Percentiles rank a stretch among this genome's conserved stretches.
phyloP scores from a whole-genome alignment of 1,140 invertebrate genomes.

The Varroa destructor region DNA sequence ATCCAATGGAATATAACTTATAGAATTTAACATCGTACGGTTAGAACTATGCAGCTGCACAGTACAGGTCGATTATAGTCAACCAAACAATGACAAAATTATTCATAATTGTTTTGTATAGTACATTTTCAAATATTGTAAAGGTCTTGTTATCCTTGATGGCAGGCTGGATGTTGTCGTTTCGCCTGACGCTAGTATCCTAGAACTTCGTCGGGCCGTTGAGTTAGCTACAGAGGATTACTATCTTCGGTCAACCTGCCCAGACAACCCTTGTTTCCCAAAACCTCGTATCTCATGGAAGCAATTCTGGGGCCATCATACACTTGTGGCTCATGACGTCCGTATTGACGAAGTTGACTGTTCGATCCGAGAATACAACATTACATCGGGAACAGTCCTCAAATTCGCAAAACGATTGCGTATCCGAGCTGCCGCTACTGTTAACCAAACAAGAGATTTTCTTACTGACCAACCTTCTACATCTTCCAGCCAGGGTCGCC shows the following conservation, averaged over 20 bases:
- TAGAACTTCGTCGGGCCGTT: neutral
- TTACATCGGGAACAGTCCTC: slow-evolving; percentile 2
- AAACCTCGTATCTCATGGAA: neutral
- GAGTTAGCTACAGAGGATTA: neutral
- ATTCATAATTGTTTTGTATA: no score
- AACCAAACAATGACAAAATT: no score
- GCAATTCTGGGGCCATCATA: neutral
- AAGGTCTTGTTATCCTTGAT: neutral
- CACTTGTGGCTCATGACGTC: neutral
- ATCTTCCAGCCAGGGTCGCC: no score
- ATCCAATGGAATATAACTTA: no score
- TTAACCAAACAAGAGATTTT: no score
- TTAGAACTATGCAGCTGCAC: no score
- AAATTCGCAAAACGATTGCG: neutral
- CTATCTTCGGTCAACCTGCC: no score
- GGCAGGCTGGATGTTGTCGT: neutral
- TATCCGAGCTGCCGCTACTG: neutral
- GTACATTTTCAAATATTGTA: no score
- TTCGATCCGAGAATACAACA: slow-evolving; percentile 22
- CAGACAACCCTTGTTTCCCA: no score
- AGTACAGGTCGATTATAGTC: no score
- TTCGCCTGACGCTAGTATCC: neutral
- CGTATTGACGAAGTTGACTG: neutral
- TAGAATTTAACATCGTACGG: no score
- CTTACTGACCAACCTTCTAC: no score